Evolutionary conservation across 2,797 vertebrate species (phyloP), one percentile per base, ranked within the genome.

Genomic region (Cirrhinus mrigala): DNA sequence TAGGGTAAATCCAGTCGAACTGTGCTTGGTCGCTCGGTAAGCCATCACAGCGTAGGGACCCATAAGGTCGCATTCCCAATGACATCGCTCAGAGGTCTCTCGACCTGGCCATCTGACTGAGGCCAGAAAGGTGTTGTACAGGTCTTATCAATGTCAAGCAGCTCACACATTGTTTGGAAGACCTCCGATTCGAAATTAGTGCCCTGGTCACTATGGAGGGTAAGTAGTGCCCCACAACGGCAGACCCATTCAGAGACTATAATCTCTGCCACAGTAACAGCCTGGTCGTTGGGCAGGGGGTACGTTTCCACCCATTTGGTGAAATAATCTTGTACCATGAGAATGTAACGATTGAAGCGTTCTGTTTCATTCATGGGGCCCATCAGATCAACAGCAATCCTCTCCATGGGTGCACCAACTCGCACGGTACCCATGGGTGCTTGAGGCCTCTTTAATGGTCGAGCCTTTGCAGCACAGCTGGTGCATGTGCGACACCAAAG

Each of bases 311-410:
- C 86, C 78, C 71, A 76, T 9, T 77, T 87, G 1, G n/a, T 77
- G 20, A 81, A 84, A 60, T 64, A 86, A 85, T 1, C 81, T 74
- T 82, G 87, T 2, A 80, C 56, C 0, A 91, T 64, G 0, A 89
- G 29, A 0, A 89, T 50, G 2, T 85, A 90, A 0, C 0, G 0
- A 10, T 88, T 89, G 0, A 75, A 20, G 1, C 18, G 22, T 3
- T 89, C 84, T 0, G 85, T 87, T 29, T 89, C 52, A 15, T 90
- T 88, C 5, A 89, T 60, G 22, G 86, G 86, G 0, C 85, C 85
- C 89, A 88, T 90, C 0, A 89, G 40, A 24, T 90, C 86, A 24
- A 89, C 4, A 1, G 87, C 58, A 22, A 87, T 79, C 12, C 71
- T 66, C 12, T 87, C 71, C 71, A n/a, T n/a, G n/a, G n/a, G n/a